Base-by-base conservation (phyloP, 2,888 invertebrate species). In the Limulus polyphemus region DNA sequence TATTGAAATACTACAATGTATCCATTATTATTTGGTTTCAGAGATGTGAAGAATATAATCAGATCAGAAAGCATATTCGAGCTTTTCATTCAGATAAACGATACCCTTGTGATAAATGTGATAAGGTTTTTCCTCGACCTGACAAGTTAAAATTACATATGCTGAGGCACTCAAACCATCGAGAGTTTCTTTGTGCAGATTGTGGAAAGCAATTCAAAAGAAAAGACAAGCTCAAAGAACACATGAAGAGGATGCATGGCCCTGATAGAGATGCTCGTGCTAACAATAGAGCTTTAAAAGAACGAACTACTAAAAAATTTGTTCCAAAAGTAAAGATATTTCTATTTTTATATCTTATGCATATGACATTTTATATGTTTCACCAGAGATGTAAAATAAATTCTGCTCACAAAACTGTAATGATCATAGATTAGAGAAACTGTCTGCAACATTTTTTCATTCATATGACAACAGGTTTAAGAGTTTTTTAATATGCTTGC, bases 201-300 rank as follows among this genome's bases (percentile, higher is more conserved):
- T 88, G 89, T 74, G 86, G 85, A 0, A 84, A 85, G 69, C 85
- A 85, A 73, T 88, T 88, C 74, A 87, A 87, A 72, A 79, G 88
- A 46, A 87, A 86, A 70, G 85, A 86, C 71, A 86, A 86, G 72
- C 75, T 88, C 57, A 83, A 83, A 68, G 86, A 86, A 69, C 88
- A 88, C 72, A 83, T 83, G 72, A 84, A 83, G 67, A 77, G 84
- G 61, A 81, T 84, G 78, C 86, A 87, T 74, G 81, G 81, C 61
- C 77, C 79, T 0, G 80, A 80, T 65, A 71, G 69, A 54, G 69
- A 69, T 51, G 69, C 67, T 1, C 65, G 65, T 58, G 56, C 63
- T 3, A 62, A 60, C 52, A 62, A 61, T 13, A 65, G 64, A 56
- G 59, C 59, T 56, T 59, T 63, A 68, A 71, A 69, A 56, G 59